Evolutionary conservation across 1,140 invertebrate genomes (phyloP).

Genomic region (Neodiprion pinetum): DNA sequence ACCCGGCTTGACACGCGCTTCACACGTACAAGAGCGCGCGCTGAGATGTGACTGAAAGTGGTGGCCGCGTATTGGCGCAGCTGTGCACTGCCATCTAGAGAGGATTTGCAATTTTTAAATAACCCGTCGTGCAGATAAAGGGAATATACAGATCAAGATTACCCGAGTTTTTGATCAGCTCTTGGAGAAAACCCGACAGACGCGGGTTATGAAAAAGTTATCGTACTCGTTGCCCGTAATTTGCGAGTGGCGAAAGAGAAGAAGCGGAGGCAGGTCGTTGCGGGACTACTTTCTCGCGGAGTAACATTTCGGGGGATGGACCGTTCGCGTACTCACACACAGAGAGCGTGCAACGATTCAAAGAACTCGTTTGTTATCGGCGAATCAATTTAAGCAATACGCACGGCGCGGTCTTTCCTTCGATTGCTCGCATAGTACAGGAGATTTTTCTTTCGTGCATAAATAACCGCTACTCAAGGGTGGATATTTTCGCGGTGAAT

Average conservation of each 20-base stretch:
- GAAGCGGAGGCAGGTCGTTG: constrained; percentile 6
- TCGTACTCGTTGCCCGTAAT: not conserved
- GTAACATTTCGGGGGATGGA: constrained; percentile 30
- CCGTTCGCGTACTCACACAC: not conserved
- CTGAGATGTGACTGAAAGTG: not conserved
- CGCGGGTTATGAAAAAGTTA: no score
- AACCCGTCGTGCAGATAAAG: not conserved
- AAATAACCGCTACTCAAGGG: no score
- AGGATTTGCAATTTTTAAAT: constrained; percentile 25
- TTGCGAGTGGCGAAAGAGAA: not conserved
- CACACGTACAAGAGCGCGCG: not conserved
- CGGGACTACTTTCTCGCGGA: constrained; percentile 47
- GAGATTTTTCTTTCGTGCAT: no score
- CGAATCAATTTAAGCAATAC: not conserved
- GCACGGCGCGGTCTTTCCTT: not conserved
- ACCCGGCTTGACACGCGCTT: not conserved
- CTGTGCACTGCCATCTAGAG: constrained; percentile 26
- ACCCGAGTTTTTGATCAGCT: no score
- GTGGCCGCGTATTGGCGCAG: constrained; percentile 21
- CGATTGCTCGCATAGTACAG: not conserved
- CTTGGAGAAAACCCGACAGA: no score
- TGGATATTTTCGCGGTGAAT: no score
- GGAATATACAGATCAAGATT: no score
- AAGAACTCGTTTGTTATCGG: no score
- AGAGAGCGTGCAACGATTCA: no score